phyloP scores from a whole-genome alignment of 92 coral and sea anemone genomes.

The Muricea muricata region DNA sequence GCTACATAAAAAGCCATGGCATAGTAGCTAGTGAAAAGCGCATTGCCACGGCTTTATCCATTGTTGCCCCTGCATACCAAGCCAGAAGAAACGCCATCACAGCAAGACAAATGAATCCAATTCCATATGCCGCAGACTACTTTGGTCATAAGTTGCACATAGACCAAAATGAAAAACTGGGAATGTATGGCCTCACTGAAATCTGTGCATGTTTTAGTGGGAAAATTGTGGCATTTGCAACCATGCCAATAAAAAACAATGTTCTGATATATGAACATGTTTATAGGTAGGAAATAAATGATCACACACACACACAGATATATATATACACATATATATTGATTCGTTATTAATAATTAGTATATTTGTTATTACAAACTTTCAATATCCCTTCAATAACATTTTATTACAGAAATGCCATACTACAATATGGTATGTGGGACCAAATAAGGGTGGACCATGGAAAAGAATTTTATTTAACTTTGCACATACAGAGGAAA shows the following conservation, averaged over 20 bases:
- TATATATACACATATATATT: neutral
- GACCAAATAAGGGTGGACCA: slow-evolving; percentile 73
- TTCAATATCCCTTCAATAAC: too few relatives aligned
- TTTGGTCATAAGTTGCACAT: slow-evolving; percentile 71
- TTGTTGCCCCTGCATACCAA: slow-evolving; percentile 63
- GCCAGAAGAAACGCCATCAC: slow-evolving; percentile 59
- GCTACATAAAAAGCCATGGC: slow-evolving; percentile 51
- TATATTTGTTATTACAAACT: too few relatives aligned
- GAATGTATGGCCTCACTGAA: slow-evolving; percentile 68
- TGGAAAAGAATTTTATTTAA: slow-evolving; percentile 69
- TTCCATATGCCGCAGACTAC: slow-evolving; percentile 64
- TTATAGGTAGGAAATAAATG: slow-evolving; percentile 50
- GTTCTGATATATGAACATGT: slow-evolving; percentile 57
- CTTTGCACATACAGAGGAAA: slow-evolving; percentile 47
- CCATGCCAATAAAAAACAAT: slow-evolving; percentile 73
- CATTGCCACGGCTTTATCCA: slow-evolving; percentile 56
- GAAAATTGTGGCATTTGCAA: slow-evolving; percentile 62
- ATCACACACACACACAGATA: neutral
- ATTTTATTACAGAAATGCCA: slow-evolving; percentile 13
- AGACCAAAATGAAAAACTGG: slow-evolving; percentile 70
- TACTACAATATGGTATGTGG: slow-evolving; percentile 65
- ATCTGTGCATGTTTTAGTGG: slow-evolving; percentile 73
- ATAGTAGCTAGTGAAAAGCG: slow-evolving; percentile 65
- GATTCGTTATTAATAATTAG: neutral
- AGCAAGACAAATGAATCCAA: slow-evolving; percentile 59